These are phyloP conservation scores for Crotalus horridus DNA, from an alignment of 2,113 vertebrate genomes.

Conservation along the genomic window DNA sequence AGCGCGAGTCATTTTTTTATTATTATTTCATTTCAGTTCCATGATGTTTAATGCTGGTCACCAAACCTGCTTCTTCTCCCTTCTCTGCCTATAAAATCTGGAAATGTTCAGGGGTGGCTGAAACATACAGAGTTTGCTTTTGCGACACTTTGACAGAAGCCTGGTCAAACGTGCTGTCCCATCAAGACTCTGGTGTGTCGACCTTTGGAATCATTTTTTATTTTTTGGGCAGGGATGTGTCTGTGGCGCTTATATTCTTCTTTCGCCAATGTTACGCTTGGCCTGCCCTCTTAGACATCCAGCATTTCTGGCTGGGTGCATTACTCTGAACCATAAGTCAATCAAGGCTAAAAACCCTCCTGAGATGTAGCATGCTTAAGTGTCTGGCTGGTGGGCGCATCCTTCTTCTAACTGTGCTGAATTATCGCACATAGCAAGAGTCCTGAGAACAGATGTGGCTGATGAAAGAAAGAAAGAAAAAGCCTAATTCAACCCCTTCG, in stretches of 20 bases:
- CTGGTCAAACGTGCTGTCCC: neutral
- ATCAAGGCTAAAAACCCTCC: neutral
- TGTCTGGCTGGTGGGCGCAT: neutral
- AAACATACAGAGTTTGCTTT: neutral
- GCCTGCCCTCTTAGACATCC: neutral
- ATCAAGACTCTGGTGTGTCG: neutral
- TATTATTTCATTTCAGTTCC: neutral
- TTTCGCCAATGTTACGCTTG: too few relatives aligned
- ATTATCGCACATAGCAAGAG: fast-evolving
- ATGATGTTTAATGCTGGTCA: neutral
- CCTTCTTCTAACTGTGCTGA: neutral
- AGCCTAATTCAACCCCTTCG: neutral
- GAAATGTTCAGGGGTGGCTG: neutral
- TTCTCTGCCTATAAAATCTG: neutral
- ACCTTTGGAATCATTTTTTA: neutral
- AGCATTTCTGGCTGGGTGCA: neutral
- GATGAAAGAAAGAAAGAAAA: neutral
- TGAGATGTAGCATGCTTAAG: too few relatives aligned
- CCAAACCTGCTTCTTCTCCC: neutral
- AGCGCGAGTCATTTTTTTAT: neutral
- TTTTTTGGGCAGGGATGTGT: neutral
- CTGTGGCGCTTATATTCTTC: neutral
- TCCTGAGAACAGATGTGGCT: neutral
- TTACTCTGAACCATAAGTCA: neutral
- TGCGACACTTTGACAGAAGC: neutral